phyloP scores from a whole-genome alignment of 2,797 vertebrate genomes.

The Fundulus diaphanus region DNA sequence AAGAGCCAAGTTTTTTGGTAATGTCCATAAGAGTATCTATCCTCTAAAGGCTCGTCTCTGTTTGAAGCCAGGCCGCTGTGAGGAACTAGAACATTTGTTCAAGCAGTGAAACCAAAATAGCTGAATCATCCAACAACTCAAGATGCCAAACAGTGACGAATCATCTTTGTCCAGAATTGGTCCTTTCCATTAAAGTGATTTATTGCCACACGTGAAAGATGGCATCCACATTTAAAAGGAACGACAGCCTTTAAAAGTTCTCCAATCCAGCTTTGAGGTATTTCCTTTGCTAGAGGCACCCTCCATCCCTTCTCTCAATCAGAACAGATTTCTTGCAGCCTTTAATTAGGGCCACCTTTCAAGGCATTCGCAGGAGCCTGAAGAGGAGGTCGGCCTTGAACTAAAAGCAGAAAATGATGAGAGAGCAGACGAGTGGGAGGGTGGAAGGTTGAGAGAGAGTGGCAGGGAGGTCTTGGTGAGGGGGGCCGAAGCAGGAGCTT shows the following conservation, averaged over 20 bases:
- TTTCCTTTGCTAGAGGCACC: slow-evolving; percentile 1
- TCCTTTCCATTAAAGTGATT: not conserved
- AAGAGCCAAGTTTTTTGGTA: not conserved
- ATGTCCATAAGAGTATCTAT: not conserved
- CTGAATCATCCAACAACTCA: not conserved
- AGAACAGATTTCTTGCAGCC: slow-evolving; percentile 44
- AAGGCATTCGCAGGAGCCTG: slow-evolving; percentile 19
- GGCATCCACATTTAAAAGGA: slow-evolving; percentile 1
- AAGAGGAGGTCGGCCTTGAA: slow-evolving; percentile 55
- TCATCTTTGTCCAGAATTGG: not conserved
- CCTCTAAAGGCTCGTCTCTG: not conserved
- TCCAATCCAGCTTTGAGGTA: slow-evolving; percentile 8
- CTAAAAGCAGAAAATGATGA: slow-evolving; percentile 51
- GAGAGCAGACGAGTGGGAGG: slow-evolving; percentile 42
- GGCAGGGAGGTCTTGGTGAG: slow-evolving; percentile 32
- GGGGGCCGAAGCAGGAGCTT: slow-evolving; percentile 41
- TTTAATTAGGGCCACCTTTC: slow-evolving; percentile 67
- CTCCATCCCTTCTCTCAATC: slow-evolving; percentile 21
- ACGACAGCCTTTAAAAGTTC: not conserved
- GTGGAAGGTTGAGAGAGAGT: slow-evolving; percentile 41
- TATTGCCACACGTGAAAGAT: not conserved
- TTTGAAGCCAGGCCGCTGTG: not conserved
- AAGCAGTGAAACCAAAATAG: not conserved
- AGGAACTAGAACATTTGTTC: not conserved
- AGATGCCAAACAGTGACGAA: not conserved